These are phyloP conservation scores for Fragum sueziense DNA, from an alignment of 2,888 invertebrate genomes.

Conservation along the genomic window DNA sequence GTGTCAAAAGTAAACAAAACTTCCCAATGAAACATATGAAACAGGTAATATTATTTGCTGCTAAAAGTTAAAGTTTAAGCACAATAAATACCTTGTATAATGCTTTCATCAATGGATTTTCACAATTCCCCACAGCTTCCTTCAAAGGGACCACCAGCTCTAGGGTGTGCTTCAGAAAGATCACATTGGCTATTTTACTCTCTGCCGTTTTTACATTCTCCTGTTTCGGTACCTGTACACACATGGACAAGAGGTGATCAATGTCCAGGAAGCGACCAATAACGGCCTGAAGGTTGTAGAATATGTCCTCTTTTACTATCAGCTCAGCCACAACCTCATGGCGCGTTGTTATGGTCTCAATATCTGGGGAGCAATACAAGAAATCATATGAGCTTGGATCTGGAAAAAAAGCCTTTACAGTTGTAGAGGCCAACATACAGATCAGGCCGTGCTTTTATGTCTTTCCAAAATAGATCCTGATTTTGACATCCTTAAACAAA, in stretches of 20 bases:
- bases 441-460: too few relatives aligned
- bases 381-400: background rate
- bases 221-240: conserved; percentile 78
- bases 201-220: conserved; percentile 86
- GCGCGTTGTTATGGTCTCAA: conserved; percentile 87
- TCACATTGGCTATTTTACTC: conserved; percentile 89
- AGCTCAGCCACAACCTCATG: conserved; percentile 91
- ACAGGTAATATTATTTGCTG: too few relatives aligned
- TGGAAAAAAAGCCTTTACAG: too few relatives aligned
- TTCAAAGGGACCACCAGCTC: conserved; percentile 88
- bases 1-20: too few relatives aligned
- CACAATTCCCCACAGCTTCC: conserved; percentile 84
- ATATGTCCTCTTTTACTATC: conserved; percentile 86
- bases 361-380: conserved; percentile 81
- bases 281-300: conserved; percentile 85
- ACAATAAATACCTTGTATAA: conserved; percentile 85
- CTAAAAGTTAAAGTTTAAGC: too few relatives aligned
- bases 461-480: too few relatives aligned
- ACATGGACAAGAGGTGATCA: conserved; percentile 88
- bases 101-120: conserved; percentile 85
- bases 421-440: too few relatives aligned
- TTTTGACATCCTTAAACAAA: too few relatives aligned
- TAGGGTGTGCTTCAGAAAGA: conserved; percentile 90
- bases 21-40: too few relatives aligned
- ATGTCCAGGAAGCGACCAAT: conserved; percentile 87